Conservation (phyloP, 2,797 vertebrate genomes). For the Lophotriccus pileatus region DNA sequence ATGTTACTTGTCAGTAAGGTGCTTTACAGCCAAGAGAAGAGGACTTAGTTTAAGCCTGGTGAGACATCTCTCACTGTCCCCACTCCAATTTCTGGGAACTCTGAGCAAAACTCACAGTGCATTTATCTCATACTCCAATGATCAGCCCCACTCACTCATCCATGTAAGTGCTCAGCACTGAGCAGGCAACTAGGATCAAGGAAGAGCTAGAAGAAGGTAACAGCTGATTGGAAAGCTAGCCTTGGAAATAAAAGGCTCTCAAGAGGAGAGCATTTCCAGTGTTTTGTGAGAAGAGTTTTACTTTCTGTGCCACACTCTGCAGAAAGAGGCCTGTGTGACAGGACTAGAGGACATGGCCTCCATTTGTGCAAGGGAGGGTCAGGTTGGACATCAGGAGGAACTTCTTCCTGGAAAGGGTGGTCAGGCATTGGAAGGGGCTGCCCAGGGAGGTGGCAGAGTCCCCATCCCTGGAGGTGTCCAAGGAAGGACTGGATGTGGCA, state of each 20-base stretch:
- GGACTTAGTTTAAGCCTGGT: background rate
- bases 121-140: accelerated
- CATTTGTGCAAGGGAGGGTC: background rate
- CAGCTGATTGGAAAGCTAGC: background rate
- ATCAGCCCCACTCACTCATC: background rate
- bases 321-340: background rate
- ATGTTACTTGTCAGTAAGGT: background rate
- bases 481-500: accelerated
- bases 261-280: background rate
- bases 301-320: background rate
- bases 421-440: background rate
- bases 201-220: background rate
- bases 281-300: background rate
- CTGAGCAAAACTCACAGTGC: background rate
- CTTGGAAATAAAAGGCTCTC: background rate
- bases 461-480: background rate
- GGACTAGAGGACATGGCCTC: background rate
- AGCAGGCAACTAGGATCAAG: background rate
- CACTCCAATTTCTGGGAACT: background rate
- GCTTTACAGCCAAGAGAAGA: background rate
- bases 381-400: accelerated
- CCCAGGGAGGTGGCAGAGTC: background rate
- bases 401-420: accelerated
- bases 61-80: background rate
- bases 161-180: background rate